phyloP scores from a whole-genome alignment of 1,140 invertebrate species.

The Cydia splendana region DNA sequence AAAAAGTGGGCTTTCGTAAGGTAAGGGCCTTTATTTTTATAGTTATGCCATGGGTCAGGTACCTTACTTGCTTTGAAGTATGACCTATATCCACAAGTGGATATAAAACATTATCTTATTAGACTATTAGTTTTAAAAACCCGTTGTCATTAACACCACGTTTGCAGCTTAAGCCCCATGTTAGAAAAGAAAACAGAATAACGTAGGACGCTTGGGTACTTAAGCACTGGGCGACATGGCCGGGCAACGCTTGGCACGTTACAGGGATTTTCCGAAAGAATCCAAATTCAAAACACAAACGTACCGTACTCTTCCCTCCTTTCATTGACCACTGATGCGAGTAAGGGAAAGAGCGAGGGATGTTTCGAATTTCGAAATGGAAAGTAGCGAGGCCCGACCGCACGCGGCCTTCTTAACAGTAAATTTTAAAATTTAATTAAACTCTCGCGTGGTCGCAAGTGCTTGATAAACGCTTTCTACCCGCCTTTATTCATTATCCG shows the following conservation, averaged over 20 bases:
- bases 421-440: constrained; percentile 75
- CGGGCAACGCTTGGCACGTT: constrained; percentile 13
- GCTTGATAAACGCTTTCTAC: constrained; percentile 65
- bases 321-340: neutral
- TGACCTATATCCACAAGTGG: no score
- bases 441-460: constrained; percentile 58
- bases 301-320: neutral
- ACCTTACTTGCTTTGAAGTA: no score
- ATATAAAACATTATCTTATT: no score
- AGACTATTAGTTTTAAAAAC: neutral
- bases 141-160: constrained; percentile 9
- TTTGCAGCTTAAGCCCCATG: constrained; percentile 1
- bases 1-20: no score
- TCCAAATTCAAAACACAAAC: neutral
- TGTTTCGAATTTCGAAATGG: constrained; percentile 46
- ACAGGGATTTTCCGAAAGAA: neutral
- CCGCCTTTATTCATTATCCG: constrained; percentile 47
- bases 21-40: no score
- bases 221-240: constrained; percentile 15
- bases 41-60: no score
- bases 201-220: neutral
- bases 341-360: neutral
- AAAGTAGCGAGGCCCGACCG: constrained; percentile 43
- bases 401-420: constrained; percentile 59
- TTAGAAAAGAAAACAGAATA: constrained; percentile 14